These are phyloP conservation scores for Pseudorasbora parva DNA, from an alignment of 2,113 vertebrate species.

Conservation along the genomic window DNA sequence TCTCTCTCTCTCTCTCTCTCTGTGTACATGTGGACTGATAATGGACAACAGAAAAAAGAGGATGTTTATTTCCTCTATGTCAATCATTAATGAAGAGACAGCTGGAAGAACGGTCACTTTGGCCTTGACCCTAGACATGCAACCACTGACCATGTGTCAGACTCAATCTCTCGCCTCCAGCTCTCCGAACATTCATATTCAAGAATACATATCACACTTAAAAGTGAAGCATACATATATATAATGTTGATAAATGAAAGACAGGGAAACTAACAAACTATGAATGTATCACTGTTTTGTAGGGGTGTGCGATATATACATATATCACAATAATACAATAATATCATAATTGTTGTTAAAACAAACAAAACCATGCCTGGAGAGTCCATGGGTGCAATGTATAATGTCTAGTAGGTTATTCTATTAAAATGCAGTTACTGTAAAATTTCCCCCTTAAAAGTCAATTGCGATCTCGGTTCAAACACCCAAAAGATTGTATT, in stretches of 20 bases:
- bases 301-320: too few species aligned
- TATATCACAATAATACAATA: too few species aligned
- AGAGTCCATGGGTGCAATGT: too few species aligned
- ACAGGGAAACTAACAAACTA: background rate
- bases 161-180: background rate
- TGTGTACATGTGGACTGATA: background rate
- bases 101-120: background rate
- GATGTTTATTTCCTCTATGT: background rate
- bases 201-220: background rate
- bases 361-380: too few species aligned
- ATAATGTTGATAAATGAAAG: background rate
- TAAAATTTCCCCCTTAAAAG: too few species aligned
- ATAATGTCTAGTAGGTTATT: too few species aligned
- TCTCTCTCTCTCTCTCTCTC: background rate
- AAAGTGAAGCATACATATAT: background rate
- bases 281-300: background rate
- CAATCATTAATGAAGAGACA: conserved; percentile 44
- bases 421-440: too few species aligned
- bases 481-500: too few species aligned
- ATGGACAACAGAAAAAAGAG: conserved; percentile 48
- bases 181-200: background rate
- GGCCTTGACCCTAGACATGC: background rate
- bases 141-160: background rate
- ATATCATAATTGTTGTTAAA: too few species aligned
- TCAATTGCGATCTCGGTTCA: too few species aligned